These are phyloP conservation scores for Melanotaenia parkinsoni DNA, from an alignment of 2,797 vertebrate species.

Conservation along the genomic window DNA sequence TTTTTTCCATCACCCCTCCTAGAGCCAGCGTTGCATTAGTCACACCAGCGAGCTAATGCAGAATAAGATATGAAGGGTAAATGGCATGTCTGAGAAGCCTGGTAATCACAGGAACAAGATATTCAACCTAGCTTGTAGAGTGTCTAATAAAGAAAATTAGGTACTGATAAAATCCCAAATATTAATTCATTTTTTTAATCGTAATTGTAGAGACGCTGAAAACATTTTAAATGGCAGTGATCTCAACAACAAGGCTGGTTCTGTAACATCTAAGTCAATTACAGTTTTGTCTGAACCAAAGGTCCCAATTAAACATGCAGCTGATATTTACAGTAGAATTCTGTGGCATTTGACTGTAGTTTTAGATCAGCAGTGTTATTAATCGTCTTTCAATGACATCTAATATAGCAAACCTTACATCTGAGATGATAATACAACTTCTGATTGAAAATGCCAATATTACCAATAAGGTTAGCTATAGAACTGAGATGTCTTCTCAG, in stretches of 20 bases:
- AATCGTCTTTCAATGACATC: slow-evolving; percentile 57
- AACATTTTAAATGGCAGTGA: not conserved
- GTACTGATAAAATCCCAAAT: slow-evolving; percentile 24
- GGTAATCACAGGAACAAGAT: slow-evolving; percentile 51
- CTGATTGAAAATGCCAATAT: not conserved
- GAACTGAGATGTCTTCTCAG: not conserved
- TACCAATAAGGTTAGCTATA: not conserved
- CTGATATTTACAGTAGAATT: not conserved
- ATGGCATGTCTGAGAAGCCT: slow-evolving; percentile 67
- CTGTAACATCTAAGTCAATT: slow-evolving; percentile 2
- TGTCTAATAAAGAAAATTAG: slow-evolving; percentile 53
- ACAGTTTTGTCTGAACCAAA: slow-evolving; percentile 1
- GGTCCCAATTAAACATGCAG: slow-evolving; percentile 1
- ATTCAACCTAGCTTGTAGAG: slow-evolving; percentile 28
- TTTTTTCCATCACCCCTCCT: slow-evolving; percentile 16
- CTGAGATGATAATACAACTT: slow-evolving; percentile 35
- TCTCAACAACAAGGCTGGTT: not conserved
- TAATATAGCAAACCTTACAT: slow-evolving; percentile 37
- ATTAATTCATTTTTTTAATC: slow-evolving; percentile 15
- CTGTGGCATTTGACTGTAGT: slow-evolving; percentile 6
- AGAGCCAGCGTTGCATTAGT: slow-evolving; percentile 68
- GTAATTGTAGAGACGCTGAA: not conserved
- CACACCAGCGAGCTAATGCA: slow-evolving; percentile 68
- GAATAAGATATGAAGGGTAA: slow-evolving; percentile 70
- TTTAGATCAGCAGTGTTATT: slow-evolving; percentile 42